phyloP scores from a whole-genome alignment of 2,113 vertebrate species.

The Sander vitreus region DNA sequence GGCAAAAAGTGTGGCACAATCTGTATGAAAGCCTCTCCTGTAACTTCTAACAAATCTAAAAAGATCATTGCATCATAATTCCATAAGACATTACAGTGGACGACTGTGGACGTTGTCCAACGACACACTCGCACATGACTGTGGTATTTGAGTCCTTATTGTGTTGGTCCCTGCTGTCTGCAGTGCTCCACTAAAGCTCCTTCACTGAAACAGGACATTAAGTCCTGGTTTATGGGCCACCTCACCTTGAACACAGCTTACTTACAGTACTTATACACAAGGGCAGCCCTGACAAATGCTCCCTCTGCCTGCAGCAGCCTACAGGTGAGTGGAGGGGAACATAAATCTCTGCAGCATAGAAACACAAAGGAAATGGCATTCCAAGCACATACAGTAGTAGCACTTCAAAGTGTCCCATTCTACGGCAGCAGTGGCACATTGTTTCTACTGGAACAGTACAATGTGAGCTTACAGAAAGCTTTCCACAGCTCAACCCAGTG shows the following conservation, averaged over 20 bases:
- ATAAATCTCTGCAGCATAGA: conserved; percentile 26
- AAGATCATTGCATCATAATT: background rate
- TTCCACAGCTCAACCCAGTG: background rate
- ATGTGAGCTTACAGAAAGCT: background rate
- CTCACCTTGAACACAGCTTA: conserved; percentile 38
- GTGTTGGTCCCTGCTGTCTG: background rate
- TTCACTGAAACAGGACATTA: background rate
- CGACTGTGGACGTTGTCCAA: background rate
- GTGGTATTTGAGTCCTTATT: background rate
- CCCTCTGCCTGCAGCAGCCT: background rate
- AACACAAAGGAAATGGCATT: conserved; percentile 13
- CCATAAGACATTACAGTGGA: background rate
- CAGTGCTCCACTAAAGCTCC: conserved; percentile 5
- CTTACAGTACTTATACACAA: conserved; percentile 15
- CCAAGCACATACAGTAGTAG: background rate
- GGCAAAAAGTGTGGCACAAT: too few species aligned
- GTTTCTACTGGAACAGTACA: background rate
- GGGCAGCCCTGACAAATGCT: conserved; percentile 24
- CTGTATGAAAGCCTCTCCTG: background rate
- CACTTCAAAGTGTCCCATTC: background rate
- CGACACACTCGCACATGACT: background rate
- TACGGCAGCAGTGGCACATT: background rate
- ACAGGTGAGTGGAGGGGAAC: conserved; percentile 1
- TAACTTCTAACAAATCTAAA: background rate
- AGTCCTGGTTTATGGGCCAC: conserved; percentile 10